These are phyloP conservation scores for Philypnodon macrostomus DNA, from an alignment of 2,797 vertebrate genomes.

Conservation along the genomic window DNA sequence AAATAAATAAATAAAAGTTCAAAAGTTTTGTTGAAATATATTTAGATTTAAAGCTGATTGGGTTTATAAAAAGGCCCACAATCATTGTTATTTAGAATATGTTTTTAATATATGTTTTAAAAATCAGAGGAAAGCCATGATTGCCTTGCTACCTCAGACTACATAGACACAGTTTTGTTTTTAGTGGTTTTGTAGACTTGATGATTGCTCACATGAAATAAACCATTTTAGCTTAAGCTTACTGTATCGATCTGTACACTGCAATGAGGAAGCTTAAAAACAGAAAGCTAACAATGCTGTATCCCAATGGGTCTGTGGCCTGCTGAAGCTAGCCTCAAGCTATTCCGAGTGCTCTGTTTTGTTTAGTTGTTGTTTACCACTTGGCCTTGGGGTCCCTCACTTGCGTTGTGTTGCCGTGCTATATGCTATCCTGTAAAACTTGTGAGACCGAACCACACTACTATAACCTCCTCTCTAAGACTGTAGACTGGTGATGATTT, in stretches of 20 bases:
- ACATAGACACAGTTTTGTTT: constrained; percentile 79
- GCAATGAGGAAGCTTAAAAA: constrained; percentile 61
- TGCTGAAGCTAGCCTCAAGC: constrained; percentile 68
- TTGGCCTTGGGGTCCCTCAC: constrained; percentile 71
- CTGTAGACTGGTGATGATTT: constrained; percentile 62
- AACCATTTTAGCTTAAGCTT: constrained; percentile 61
- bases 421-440: constrained; percentile 84
- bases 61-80: too few species aligned
- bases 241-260: constrained; percentile 70
- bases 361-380: constrained; percentile 71
- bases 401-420: constrained; percentile 80
- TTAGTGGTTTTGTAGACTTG: constrained; percentile 66
- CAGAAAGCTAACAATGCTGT: constrained; percentile 56
- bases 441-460: constrained; percentile 82
- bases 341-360: constrained; percentile 44
- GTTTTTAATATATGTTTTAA: constrained; percentile 72
- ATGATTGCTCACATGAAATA: constrained; percentile 47
- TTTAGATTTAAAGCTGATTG: constrained; percentile 58
- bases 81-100: constrained; percentile 64
- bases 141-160: constrained; percentile 99
- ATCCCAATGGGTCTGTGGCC: constrained; percentile 62
- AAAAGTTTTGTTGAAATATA: constrained; percentile 53
- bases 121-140: constrained; percentile 95
- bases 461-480: constrained; percentile 83
- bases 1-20: constrained; percentile 54